A percentile compares a stretch with the other conserved stretches of the same genome.
These are phyloP conservation scores for Micronycteris hirsuta DNA, from an alignment of 2,113 vertebrate species.

Conservation along the genomic window DNA sequence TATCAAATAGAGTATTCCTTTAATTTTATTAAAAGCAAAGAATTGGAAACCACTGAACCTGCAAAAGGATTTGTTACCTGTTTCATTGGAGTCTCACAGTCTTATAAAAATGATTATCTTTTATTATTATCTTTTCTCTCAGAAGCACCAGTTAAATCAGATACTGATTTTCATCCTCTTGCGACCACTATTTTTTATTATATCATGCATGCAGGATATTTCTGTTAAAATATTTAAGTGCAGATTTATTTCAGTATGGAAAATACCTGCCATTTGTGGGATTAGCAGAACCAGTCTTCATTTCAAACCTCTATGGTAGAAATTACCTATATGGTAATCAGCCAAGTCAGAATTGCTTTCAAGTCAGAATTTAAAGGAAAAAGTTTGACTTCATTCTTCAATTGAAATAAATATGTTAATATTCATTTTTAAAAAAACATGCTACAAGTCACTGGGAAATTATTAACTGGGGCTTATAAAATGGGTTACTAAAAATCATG, in stretches of 20 bases:
- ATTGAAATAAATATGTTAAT: neutral
- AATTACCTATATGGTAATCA: neutral
- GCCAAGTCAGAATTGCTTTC: neutral
- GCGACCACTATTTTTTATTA: neutral
- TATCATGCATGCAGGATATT: neutral
- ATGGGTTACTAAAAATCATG: neutral
- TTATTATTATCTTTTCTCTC: neutral
- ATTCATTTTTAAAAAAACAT: neutral
- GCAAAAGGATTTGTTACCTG: neutral
- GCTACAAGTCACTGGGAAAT: neutral
- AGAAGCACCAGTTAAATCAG: neutral
- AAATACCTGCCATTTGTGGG: neutral
- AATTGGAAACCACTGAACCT: constrained; percentile 33
- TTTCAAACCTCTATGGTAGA: neutral
- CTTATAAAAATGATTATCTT: neutral
- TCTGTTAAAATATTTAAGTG: neutral
- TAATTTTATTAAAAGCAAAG: constrained; percentile 38
- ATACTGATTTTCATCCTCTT: neutral
- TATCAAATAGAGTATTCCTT: neutral
- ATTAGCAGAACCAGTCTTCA: neutral
- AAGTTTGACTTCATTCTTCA: constrained; percentile 41
- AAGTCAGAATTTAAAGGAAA: neutral
- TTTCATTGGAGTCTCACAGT: neutral
- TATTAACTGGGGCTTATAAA: neutral
- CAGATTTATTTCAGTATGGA: neutral